Evolutionary conservation across 2,113 vertebrate genomes (phyloP), one percentile per base, ranked within the genome.

Genomic region (Phaethon lepturus): DNA sequence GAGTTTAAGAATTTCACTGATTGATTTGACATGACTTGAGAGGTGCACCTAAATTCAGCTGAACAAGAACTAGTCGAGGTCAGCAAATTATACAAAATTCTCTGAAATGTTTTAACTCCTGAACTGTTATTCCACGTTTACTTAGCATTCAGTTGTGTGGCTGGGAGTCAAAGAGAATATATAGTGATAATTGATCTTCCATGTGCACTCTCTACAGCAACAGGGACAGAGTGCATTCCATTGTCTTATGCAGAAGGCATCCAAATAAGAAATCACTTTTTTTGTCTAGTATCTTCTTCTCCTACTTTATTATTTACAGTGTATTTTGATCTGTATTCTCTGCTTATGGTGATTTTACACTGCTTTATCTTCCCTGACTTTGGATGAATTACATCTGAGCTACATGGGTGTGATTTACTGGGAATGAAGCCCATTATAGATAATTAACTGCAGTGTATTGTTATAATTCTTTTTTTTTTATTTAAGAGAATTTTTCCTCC

Each of bases 381-480:
- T 25, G 50, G 29, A 69, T 85, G 58, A 95, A 64, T 69, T 82
- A 26, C 25, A 40, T 94, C 45, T 93, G 74, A 87, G 58, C 42
- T 88, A 47, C 62, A 79, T n/a, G 58, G 63, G 17, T 86, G 67
- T 7, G 42, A 95, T 87, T 95, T 79, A 76, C 47, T 91, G 74
- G 66, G 74, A 94, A 79, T 76, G 69, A 87, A 93, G 55, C 42
- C 89, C 60, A 86, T 86, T 91, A 66, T 2, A 64, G 76, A 69
- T 79, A 93, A 93, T 93, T 90, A 69, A 87, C 86, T 85, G 62
- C 62, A 73, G 38, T 63, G 42, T 55, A 95, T 79, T 95, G 74
- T 92, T 94, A 26, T 31, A 53, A 80, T 52, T 28, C 88, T 23
- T 81, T 68, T 76, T 78, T 71, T 76, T 91, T 73, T 42, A 60